These are phyloP conservation scores for Lymantria dispar DNA, from an alignment of 2,888 invertebrate genomes.

Conservation along the genomic window DNA sequence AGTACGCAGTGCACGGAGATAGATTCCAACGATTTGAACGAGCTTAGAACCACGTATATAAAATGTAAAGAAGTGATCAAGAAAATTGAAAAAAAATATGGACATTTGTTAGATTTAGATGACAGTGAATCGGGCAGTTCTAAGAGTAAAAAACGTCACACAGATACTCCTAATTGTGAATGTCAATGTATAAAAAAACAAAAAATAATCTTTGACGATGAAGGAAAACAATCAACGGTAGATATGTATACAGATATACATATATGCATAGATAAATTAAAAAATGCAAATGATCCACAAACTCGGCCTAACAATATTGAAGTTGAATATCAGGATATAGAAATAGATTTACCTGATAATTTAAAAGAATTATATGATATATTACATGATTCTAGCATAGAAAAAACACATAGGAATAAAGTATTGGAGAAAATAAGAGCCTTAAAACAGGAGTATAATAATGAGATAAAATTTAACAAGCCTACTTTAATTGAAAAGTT, in stretches of 20 bases:
- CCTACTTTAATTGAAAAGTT: constrained; percentile 50
- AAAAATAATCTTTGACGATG: constrained; percentile 68
- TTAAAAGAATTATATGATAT: constrained; percentile 46
- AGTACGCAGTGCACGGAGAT: constrained; percentile 25
- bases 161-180: constrained; percentile 25
- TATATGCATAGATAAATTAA: constrained; percentile 50
- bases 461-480: constrained; percentile 56
- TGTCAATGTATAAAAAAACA: constrained; percentile 57
- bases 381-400: constrained; percentile 45
- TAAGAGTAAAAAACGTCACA: constrained; percentile 11
- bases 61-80: constrained; percentile 60
- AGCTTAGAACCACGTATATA: constrained; percentile 55
- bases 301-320: constrained; percentile 32
- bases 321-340: constrained; percentile 48
- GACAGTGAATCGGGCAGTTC: constrained; percentile 16
- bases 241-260: constrained; percentile 42
- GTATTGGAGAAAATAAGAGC: constrained; percentile 55
- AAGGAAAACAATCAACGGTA: constrained; percentile 49
- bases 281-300: constrained; percentile 6
- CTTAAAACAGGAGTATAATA: constrained; percentile 46
- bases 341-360: constrained; percentile 47
- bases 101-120: constrained; percentile 54
- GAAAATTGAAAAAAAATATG: constrained; percentile 67
- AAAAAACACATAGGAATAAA: constrained; percentile 43
- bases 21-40: constrained; percentile 52